phyloP scores from a whole-genome alignment of 2,797 vertebrate genomes.

The Numenius phaeopus region DNA sequence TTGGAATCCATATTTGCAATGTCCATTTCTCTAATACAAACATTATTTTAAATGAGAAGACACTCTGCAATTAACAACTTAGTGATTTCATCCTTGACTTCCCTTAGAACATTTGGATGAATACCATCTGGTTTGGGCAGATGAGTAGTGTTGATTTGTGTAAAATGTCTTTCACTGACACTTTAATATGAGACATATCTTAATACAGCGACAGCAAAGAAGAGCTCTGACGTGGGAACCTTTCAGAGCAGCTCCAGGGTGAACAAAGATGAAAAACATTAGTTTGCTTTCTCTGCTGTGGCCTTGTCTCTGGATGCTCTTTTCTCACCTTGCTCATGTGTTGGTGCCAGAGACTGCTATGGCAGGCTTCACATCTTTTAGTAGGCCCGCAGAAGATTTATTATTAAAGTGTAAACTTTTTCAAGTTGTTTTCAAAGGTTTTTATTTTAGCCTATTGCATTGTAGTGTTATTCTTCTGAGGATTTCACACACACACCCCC shows the following conservation, averaged over 20 bases:
- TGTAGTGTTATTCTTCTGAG: neutral
- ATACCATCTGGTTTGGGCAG: constrained; percentile 22
- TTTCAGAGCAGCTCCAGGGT: neutral
- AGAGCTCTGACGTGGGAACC: neutral
- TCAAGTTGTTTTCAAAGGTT: neutral
- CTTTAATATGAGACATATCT: neutral
- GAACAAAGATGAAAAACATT: neutral
- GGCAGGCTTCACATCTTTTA: neutral
- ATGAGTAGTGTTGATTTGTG: constrained; percentile 5
- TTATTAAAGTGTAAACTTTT: neutral
- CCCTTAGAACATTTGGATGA: constrained; percentile 32
- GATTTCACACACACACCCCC: too few relatives aligned
- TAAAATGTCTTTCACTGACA: neutral
- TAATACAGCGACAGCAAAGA: neutral
- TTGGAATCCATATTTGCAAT: neutral
- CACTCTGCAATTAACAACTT: constrained; percentile 7
- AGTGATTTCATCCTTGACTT: constrained; percentile 49
- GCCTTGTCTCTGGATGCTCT: neutral
- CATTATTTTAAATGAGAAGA: constrained; percentile 44
- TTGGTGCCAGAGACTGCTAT: neutral
- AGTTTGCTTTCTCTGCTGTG: neutral
- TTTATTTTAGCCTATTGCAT: neutral
- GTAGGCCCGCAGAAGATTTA: neutral
- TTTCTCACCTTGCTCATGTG: neutral
- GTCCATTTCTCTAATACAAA: constrained; percentile 24